These are phyloP conservation scores for Ondatra zibethicus DNA, from an alignment of 2,113 vertebrate species.

Conservation along the genomic window DNA sequence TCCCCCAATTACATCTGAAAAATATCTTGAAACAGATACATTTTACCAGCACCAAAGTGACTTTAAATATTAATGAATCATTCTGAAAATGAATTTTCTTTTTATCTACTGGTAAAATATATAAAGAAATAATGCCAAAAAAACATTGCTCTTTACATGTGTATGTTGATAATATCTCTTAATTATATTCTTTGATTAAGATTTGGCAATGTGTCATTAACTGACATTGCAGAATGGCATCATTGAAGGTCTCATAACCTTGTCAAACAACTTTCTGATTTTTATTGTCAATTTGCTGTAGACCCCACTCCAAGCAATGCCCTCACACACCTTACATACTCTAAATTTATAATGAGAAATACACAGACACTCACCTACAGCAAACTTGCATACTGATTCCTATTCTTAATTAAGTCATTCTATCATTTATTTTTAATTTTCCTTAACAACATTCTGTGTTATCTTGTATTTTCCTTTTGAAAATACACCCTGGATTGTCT, in stretches of 20 bases:
- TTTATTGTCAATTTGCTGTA: background rate
- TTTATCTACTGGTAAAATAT: background rate
- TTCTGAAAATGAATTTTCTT: background rate
- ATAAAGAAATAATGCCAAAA: background rate
- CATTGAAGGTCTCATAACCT: background rate
- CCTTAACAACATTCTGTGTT: background rate
- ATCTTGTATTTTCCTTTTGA: constrained; percentile 18
- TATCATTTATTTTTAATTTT: background rate
- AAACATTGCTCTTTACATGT: background rate
- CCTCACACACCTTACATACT: background rate
- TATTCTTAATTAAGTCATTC: background rate
- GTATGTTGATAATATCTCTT: background rate
- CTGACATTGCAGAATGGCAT: background rate
- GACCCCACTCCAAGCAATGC: background rate
- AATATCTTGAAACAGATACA: constrained; percentile 28
- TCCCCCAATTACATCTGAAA: background rate
- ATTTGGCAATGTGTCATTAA: background rate
- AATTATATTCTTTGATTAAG: background rate
- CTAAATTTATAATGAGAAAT: constrained; percentile 16
- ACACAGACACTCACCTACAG: background rate
- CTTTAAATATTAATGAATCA: background rate
- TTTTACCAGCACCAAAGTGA: background rate
- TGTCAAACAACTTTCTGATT: background rate
- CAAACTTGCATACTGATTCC: background rate
- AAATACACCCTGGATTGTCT: background rate